Percentiles rank a stretch among this genome's conserved stretches.
phyloP scores from a whole-genome alignment of 2,113 vertebrate species.

The Peromyscus leucopus region DNA sequence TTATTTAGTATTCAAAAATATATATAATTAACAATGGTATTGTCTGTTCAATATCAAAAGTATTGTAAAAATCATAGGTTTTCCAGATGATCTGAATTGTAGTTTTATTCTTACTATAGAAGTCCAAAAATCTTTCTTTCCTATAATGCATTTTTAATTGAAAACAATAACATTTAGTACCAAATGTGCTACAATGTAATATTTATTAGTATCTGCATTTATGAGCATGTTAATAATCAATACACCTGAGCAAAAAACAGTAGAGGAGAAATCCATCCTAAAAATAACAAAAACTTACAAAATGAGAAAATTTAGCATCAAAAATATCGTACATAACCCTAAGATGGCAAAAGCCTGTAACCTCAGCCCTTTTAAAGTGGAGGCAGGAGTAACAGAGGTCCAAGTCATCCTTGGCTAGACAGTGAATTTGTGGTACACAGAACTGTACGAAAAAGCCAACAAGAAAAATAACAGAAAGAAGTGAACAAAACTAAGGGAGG shows the following conservation, averaged over 20 bases:
- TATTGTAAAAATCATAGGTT: constrained; percentile 51
- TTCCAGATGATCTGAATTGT: neutral
- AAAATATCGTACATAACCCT: neutral
- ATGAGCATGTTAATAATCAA: neutral
- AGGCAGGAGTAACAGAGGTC: neutral
- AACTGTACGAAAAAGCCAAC: neutral
- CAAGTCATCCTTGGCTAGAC: too few species aligned
- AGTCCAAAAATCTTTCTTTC: neutral
- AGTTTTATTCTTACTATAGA: neutral
- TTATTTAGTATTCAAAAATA: constrained; percentile 63
- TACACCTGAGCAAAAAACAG: neutral
- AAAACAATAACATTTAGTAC: neutral
- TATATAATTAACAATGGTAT: constrained; percentile 35
- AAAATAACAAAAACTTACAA: neutral
- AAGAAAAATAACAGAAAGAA: neutral
- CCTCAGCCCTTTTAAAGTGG: neutral
- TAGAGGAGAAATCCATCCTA: neutral
- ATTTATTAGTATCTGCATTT: neutral
- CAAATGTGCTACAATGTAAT: neutral
- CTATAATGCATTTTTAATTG: neutral
- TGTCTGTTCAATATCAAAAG: neutral
- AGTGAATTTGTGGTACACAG: neutral
- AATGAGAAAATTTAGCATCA: neutral
- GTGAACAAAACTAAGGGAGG: neutral
- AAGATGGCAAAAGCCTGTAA: neutral